Conservation (phyloP, 1,140 invertebrate genomes). For the Caerostris darwini region DNA sequence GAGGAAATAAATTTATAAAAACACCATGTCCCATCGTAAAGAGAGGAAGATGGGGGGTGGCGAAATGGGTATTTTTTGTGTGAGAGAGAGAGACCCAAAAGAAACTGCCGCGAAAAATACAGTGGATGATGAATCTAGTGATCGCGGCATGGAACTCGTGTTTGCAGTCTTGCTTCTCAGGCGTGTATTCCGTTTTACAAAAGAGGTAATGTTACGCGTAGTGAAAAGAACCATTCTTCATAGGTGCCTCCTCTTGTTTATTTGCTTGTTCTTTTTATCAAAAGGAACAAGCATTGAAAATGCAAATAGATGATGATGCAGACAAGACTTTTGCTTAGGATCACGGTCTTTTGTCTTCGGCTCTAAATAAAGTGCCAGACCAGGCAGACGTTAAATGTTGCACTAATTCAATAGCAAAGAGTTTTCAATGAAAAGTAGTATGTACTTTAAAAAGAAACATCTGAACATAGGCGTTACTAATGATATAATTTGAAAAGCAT, state of each 20-base stretch:
- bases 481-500: too few relatives aligned
- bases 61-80: too few relatives aligned
- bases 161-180: neutral
- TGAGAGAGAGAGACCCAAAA: neutral
- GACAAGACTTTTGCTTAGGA: neutral
- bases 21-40: neutral
- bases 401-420: too few relatives aligned
- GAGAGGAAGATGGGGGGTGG: too few relatives aligned
- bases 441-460: too few relatives aligned
- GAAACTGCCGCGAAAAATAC: conserved; percentile 28
- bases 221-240: conserved; percentile 2
- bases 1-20: conserved; percentile 59
- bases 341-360: too few relatives aligned
- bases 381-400: too few relatives aligned
- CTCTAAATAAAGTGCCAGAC: too few relatives aligned
- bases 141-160: conserved; percentile 25
- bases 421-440: too few relatives aligned
- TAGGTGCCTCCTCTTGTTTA: neutral
- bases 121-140: conserved; percentile 48
- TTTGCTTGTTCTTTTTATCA: conserved; percentile 18
- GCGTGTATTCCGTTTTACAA: conserved; percentile 34
- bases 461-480: too few relatives aligned
- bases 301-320: neutral
- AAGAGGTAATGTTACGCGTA: conserved; percentile 40
- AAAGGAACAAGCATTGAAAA: neutral